A percentile compares a stretch with the other conserved stretches of the same genome.
phyloP scores from a whole-genome alignment of 2,113 vertebrate genomes.

The Semicossyphus pulcher region DNA sequence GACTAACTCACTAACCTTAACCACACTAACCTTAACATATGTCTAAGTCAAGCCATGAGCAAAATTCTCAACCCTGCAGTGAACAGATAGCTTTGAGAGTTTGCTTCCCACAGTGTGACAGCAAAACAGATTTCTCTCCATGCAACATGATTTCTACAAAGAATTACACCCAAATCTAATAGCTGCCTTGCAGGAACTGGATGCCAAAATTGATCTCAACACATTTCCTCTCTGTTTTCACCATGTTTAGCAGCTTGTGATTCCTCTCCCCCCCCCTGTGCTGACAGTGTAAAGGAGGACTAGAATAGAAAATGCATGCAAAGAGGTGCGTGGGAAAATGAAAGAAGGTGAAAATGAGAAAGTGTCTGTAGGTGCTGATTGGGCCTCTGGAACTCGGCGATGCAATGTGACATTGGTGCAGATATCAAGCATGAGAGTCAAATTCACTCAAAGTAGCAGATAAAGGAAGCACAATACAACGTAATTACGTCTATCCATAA shows the following conservation, averaged over 20 bases:
- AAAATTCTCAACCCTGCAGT: too few species aligned
- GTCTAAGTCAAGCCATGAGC: too few species aligned
- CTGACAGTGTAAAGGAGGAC: slow-evolving; percentile 32
- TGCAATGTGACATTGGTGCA: slow-evolving; percentile 32
- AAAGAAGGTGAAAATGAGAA: slow-evolving; percentile 56
- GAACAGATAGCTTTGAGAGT: not conserved
- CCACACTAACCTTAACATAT: too few species aligned
- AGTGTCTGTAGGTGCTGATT: slow-evolving; percentile 26
- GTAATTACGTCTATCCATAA: slow-evolving; percentile 64
- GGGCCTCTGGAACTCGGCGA: slow-evolving; percentile 20
- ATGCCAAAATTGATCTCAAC: slow-evolving; percentile 4
- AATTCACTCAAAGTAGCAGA: slow-evolving; percentile 38
- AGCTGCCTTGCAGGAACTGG: not conserved
- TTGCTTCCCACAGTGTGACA: not conserved
- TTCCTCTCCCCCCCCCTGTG: slow-evolving; percentile 46
- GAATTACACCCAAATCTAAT: not conserved
- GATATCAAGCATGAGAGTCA: slow-evolving; percentile 41
- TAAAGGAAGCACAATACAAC: slow-evolving; percentile 24
- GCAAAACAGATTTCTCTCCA: not conserved
- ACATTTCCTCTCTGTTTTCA: slow-evolving; percentile 32
- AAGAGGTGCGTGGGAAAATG: slow-evolving; percentile 57
- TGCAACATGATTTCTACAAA: not conserved
- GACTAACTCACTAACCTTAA: too few species aligned
- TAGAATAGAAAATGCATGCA: slow-evolving; percentile 58
- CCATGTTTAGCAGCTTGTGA: slow-evolving; percentile 50